Base-by-base conservation (phyloP, 2,797 vertebrate genomes). In the Lepus oiostolus region DNA sequence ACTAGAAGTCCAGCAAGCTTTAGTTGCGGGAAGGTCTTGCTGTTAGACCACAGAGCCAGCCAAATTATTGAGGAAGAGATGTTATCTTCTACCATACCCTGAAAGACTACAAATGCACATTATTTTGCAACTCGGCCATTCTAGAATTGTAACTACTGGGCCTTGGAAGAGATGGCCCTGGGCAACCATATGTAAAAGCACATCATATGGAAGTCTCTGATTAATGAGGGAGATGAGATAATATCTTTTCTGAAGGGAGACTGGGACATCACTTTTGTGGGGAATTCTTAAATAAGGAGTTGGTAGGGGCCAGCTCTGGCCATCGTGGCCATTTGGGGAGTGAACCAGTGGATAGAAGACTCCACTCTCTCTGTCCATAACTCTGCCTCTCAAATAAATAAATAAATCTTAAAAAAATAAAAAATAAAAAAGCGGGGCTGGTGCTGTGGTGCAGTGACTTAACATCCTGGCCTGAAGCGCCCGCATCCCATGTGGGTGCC, bases 111-210 rank as follows among this genome's bases (percentile, higher is more conserved):
- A 13, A 6, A 21, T 54, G 30, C 71, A 60, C 4, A 62, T 28
- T 65, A 65, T 94, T 71, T 93, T 79, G 67, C 72, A 85, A 74
- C 63, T 70, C 7, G 67, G 52, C 38, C 65, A 52, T 72, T 67
- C 75, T 50, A 87, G 75, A 77, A 62, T 24, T 28, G 14, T 52
- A 79, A 71, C 58, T 32, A 76, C 7, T 24, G 81, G 50, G 38
- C 38, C 35, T 80, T 84, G 67, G 80, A 83, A 74, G 24, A 10
- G 7, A 62, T 30, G 17, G 16, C 75, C 50, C 21, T 76, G 14
- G 12, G 71, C 0, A 8, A 81, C 70, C 58, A 28, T 26, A 58
- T 8, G 4, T 35, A 42, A 52, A 5, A 70, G 24, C 88, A 50
- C 0, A 3, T 47, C 8, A 72, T 50, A 88, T 30, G 83, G 86